Base-by-base conservation (phyloP, 2,888 invertebrate genomes). In the Cosmopolites sordidus region DNA sequence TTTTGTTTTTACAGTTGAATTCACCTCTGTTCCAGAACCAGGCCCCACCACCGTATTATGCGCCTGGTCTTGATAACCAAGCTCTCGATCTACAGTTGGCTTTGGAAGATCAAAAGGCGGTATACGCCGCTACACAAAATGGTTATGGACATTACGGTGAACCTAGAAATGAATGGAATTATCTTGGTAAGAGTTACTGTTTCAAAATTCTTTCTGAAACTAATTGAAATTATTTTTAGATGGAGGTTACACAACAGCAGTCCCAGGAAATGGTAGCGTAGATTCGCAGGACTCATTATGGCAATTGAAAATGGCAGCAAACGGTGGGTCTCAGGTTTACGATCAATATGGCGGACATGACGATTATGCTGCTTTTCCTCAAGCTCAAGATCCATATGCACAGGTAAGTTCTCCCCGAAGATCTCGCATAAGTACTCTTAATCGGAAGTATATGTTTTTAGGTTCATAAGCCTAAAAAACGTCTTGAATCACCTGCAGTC, bases 241-340 rank as follows among this genome's bases (percentile, higher is more conserved):
- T 44, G 41, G 50, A 16, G 57, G 57, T 14, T 57, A 57, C 16
- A 57, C 57, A 12, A 51, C 57, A n/a, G 43, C 57, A 2, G 44
- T 58, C 16, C 54, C 54, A 14, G 58, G 58, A 27, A 58, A 58
- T n/a, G 93, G 93, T 62, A 92, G 92, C 66, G 92, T 93, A 52
- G 92, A 94, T 77, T 93, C 92, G 2, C 93, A 93, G 74, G 92
- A 93, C 73, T 93, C 93, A 33, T 76, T 94, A 67, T 92, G 94
- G 93, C 92, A 92, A 76, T 87, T 92, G 82, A 93, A 93, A 76
- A 88, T 88, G 82, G 88, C 87, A 1, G 88, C 87, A 33, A 60
- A 62, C 14, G 62, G 52, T 8, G 52, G 50, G 4, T 48, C 58
- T 9, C 55, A 86, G 66, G 87, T 86, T 44, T 87, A 87, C 71